A percentile compares a stretch with the other conserved stretches of the same genome.
These are phyloP conservation scores for Mareca strepera DNA, from an alignment of 2,797 vertebrate species.

Conservation along the genomic window DNA sequence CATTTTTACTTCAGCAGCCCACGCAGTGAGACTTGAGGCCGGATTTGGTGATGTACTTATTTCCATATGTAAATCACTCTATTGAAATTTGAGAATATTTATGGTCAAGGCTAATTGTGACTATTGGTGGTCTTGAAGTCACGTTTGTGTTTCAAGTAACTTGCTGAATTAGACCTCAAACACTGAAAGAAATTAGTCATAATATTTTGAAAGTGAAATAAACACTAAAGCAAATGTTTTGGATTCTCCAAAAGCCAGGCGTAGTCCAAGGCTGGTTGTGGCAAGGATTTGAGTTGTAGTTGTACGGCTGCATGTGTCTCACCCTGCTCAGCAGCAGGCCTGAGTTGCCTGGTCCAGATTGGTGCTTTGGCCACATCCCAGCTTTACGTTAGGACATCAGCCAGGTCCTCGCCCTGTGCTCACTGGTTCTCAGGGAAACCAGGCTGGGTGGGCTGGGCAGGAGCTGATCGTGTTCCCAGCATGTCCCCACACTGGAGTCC, in stretches of 20 bases:
- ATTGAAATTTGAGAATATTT: slow-evolving; percentile 28
- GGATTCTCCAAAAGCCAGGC: not conserved
- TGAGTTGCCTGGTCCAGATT: not conserved
- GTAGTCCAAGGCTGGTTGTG: not conserved
- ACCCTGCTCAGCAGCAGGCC: not conserved
- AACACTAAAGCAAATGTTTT: slow-evolving; percentile 41
- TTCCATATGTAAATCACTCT: not conserved
- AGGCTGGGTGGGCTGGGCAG: not conserved
- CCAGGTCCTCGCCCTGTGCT: not conserved
- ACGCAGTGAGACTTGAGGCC: not conserved
- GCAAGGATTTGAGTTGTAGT: not conserved
- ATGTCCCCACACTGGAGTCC: not conserved
- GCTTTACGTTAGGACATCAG: rapidly evolving
- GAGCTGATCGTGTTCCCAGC: not conserved
- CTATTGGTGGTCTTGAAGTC: slow-evolving; percentile 40
- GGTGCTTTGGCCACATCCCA: not conserved
- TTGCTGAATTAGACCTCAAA: slow-evolving; percentile 16
- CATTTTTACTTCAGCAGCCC: not conserved
- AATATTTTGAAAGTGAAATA: slow-evolving; percentile 62
- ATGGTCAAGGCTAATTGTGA: not conserved
- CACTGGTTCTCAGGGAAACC: not conserved
- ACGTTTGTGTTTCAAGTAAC: not conserved
- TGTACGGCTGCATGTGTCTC: not conserved
- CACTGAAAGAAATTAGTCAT: slow-evolving; percentile 44
- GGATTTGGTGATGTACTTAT: slow-evolving; percentile 15